Conservation (phyloP, 2,888 invertebrate species). For the Steinernema carpocapsae region DNA sequence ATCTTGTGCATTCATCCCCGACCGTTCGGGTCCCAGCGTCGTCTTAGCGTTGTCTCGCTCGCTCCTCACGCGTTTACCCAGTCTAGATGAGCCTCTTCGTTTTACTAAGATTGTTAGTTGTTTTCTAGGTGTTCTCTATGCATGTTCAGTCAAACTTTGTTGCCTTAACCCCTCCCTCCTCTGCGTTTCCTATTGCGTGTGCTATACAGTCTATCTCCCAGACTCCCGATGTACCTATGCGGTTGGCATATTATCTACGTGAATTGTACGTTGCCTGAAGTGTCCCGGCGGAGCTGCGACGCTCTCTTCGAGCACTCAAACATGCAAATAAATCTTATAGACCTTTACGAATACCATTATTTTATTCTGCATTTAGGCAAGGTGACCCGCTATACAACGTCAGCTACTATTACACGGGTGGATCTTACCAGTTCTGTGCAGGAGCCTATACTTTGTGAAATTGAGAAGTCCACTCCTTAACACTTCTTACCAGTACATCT, state of each 20-base stretch:
- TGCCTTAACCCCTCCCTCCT: neutral
- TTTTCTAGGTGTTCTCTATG: constrained; percentile 8
- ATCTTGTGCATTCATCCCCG: neutral
- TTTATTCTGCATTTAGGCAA: no score
- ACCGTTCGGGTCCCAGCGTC: no score
- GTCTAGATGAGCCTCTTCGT: no score
- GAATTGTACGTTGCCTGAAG: neutral
- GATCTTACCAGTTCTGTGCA: no score
- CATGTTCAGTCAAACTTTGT: neutral
- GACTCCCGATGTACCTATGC: constrained; percentile 15
- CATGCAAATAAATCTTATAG: neutral
- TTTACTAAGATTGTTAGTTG: constrained; percentile 19
- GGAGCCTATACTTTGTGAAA: no score
- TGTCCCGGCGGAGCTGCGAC: neutral
- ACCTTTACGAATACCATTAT: no score
- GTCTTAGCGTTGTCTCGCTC: no score
- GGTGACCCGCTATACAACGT: no score
- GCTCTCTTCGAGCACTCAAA: neutral
- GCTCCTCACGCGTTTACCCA: no score
- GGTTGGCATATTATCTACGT: constrained; percentile 10
- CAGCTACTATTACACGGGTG: no score
- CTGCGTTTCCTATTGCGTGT: constrained; percentile 6
- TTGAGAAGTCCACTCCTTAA: no score
- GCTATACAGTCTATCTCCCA: constrained; percentile 1
- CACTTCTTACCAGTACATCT: no score